Base-by-base conservation (phyloP, 2,888 invertebrate species). In the Dasypogon diadema region DNA sequence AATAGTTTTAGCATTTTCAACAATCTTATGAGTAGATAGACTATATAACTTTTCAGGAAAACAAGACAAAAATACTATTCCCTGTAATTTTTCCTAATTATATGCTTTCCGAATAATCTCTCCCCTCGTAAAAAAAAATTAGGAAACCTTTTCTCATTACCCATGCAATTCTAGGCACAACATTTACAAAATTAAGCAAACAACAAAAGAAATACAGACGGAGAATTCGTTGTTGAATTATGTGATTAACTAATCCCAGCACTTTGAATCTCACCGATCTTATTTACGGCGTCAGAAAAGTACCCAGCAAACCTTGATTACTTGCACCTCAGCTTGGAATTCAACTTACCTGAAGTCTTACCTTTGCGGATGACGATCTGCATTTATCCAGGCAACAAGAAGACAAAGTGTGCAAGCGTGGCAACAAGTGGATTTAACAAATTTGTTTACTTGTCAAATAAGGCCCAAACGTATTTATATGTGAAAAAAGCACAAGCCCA, bases 391-490 rank as follows among this genome's bases (percentile, higher is more conserved):
- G 70, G 70, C 34, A 70, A 30, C 54, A 16, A 24, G 48, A 70
- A 54, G 54, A 75, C 55, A 63, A 63, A 75, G 75, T 75, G 54
- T 22, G 55, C 76, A 76, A 76, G 74, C 74, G 77, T 77, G 75
- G 75, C 75, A 77, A 77, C 68, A 77, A 77, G 77, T 77, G 77
- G 73, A 77, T 75, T 75, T 72, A 56, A 77, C 77, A 77, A 77
- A 77, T 77, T 77, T 77, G 77, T 77, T 77, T 77, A 68, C 75
- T 74, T 75, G 75, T 74, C 77, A 77, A 75, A 77, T 77, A 77
- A 77, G 34, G 18, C 54, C 54, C 34, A 30, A 70, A 70, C 26
- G 21, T 34, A 54, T 34, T 70, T 70, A 54, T 34, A 16, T 30
- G 30, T 26, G 54, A 54, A 70, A 70, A 70, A 70, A 30, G 30